A percentile compares a stretch with the other conserved stretches of the same genome.
phyloP scores from a whole-genome alignment of 2,888 invertebrate species.

The Zaprionus obscuricornis region DNA sequence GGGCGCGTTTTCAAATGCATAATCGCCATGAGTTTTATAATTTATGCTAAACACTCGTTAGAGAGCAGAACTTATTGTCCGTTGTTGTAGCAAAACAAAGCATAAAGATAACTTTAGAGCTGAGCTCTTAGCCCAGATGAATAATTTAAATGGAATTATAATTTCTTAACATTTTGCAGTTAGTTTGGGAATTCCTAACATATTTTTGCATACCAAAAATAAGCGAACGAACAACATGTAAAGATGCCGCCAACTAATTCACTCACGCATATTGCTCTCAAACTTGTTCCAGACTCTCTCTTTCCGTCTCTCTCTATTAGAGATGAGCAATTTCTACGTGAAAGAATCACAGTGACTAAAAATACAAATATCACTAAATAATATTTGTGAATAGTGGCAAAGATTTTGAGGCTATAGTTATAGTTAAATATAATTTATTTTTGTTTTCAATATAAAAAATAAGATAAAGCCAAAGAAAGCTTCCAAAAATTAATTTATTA shows the following conservation, averaged over 20 bases:
- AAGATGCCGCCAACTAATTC: constrained; percentile 61
- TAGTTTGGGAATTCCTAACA: constrained; percentile 72
- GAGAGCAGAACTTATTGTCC: constrained; percentile 42
- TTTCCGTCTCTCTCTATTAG: constrained; percentile 14
- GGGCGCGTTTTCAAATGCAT: constrained; percentile 71
- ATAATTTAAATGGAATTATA: constrained; percentile 54
- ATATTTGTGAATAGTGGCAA: too few relatives aligned
- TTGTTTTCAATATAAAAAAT: too few relatives aligned
- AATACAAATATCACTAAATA: not conserved
- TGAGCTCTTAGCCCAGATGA: too few relatives aligned
- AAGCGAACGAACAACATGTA: constrained; percentile 41
- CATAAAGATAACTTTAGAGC: constrained; percentile 1
- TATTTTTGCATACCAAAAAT: constrained; percentile 69
- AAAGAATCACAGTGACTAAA: constrained; percentile 18
- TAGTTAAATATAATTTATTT: too few relatives aligned
- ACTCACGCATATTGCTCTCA: constrained; percentile 32
- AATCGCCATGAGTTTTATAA: constrained; percentile 61
- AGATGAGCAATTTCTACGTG: constrained; percentile 23
- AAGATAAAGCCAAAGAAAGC: too few relatives aligned
- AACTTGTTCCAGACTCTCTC: constrained; percentile 4
- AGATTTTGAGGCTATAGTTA: too few relatives aligned
- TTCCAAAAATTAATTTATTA: too few relatives aligned
- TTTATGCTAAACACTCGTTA: constrained; percentile 61
- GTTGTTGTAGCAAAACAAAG: constrained; percentile 1
- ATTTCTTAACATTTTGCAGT: constrained; percentile 54